Conservation (phyloP, 2,888 invertebrate species). For the Cephus sareptanus region DNA sequence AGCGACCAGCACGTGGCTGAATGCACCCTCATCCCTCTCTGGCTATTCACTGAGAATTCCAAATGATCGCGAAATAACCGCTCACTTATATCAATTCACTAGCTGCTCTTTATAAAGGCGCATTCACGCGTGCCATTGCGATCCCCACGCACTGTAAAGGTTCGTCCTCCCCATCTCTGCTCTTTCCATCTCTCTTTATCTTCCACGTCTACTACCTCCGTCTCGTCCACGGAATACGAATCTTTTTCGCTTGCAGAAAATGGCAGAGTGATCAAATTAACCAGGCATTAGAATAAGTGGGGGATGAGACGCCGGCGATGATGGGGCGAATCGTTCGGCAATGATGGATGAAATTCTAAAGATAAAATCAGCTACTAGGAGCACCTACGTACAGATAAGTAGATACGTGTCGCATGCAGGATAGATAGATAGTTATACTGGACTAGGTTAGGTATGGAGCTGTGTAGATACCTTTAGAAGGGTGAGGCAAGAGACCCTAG, state of each 20-base stretch:
- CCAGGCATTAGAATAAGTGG: conserved; percentile 41
- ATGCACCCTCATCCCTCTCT: conserved; percentile 26
- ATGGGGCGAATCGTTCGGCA: conserved; percentile 21
- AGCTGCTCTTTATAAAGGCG: conserved; percentile 59
- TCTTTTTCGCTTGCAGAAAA: conserved; percentile 30
- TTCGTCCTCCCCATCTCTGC: neutral
- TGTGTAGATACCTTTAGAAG: neutral
- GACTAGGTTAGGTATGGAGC: neutral
- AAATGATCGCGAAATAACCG: conserved; percentile 65
- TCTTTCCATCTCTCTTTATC: neutral
- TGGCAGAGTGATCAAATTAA: conserved; percentile 49
- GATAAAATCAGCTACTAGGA: conserved; percentile 18
- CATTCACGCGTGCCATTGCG: conserved; percentile 61
- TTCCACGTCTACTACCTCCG: neutral
- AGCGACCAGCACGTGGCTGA: conserved; percentile 41
- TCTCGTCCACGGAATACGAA: neutral
- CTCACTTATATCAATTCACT: conserved; percentile 65
- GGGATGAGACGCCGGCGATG: conserved; percentile 25
- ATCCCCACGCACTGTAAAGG: conserved; percentile 30
- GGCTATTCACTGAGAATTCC: conserved; percentile 52
- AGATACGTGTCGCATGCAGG: conserved; percentile 1
- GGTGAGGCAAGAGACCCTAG: conserved; percentile 20
- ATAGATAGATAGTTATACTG: too few species aligned
- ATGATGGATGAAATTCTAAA: conserved; percentile 10
- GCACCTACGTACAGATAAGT: conserved; percentile 17